Percentiles rank a stretch among this genome's conserved stretches.
phyloP scores from a whole-genome alignment of 2,888 invertebrate species.

The Agapostemon virescens region DNA sequence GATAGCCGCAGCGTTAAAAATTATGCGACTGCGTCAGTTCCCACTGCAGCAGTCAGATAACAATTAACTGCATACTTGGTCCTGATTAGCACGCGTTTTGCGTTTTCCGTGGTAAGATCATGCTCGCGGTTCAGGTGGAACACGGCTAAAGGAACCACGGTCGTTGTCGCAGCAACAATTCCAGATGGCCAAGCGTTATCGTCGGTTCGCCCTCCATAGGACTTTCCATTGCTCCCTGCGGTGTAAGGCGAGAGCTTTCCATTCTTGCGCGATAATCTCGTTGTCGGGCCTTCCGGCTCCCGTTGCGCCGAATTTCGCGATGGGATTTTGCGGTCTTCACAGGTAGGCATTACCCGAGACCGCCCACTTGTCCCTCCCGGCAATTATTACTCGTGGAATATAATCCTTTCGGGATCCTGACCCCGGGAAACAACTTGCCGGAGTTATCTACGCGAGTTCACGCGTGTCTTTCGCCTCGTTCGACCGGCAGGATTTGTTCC shows the following conservation, averaged over 20 bases:
- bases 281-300: conserved; percentile 32
- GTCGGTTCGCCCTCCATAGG: conserved; percentile 26
- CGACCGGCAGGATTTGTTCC: not conserved
- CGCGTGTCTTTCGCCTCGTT: not conserved
- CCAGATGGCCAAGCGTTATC: conserved; percentile 39
- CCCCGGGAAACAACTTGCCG: not conserved
- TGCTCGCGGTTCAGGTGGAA: conserved; percentile 8
- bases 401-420: conserved; percentile 2
- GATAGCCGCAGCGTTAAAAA: not conserved
- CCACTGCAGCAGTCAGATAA: not conserved
- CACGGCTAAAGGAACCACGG: conserved; percentile 13
- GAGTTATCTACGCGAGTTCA: not conserved
- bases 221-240: conserved; percentile 41
- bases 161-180: conserved; percentile 36
- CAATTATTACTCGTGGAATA: conserved; percentile 37
- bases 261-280: conserved; percentile 50
- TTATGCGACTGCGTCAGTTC: not conserved
- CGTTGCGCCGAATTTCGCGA: conserved; percentile 43
- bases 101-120: not conserved
- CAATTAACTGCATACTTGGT: not conserved
- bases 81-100: not conserved
- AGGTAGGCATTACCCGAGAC: conserved; percentile 1
- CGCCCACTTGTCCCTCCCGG: not conserved
- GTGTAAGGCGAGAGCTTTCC: conserved; percentile 45
- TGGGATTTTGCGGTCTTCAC: conserved; percentile 28